Percentiles rank a stretch among this genome's conserved stretches.
phyloP scores from a whole-genome alignment of 2,113 vertebrate species.

The Cyprinodon variegatus region DNA sequence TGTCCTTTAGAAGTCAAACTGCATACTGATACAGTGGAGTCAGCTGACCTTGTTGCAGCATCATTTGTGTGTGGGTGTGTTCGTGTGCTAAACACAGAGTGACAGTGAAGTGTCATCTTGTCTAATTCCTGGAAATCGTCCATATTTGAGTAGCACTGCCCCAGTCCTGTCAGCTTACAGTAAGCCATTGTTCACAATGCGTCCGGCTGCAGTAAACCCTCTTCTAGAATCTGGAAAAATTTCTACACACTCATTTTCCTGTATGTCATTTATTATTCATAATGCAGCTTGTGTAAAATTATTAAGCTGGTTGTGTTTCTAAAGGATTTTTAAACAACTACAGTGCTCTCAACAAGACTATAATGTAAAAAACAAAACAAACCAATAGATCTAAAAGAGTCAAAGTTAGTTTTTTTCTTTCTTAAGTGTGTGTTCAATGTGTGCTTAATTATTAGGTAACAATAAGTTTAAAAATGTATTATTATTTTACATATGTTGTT shows the following conservation, averaged over 20 bases:
- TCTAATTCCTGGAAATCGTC: conserved; percentile 38
- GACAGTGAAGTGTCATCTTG: conserved; percentile 35
- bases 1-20: conserved; percentile 32
- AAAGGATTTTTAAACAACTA: neutral
- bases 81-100: neutral
- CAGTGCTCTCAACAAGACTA: neutral
- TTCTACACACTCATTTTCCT: conserved; percentile 5
- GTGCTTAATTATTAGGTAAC: neutral
- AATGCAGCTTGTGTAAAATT: neutral
- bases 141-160: conserved; percentile 23
- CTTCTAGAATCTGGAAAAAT: neutral
- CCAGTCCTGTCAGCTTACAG: conserved; percentile 29
- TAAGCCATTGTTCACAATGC: conserved; percentile 42
- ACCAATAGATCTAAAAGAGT: neutral
- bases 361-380: too few species aligned
- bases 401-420: neutral
- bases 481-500: neutral
- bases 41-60: conserved; percentile 46
- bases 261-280: neutral
- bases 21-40: conserved; percentile 26
- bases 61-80: neutral
- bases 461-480: neutral
- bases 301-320: neutral
- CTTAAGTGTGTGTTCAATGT: neutral
- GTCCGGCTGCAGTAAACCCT: conserved; percentile 15